Evolutionary conservation across 2,888 invertebrate genomes (phyloP).

Genomic region (Callyntrura sp.): DNA sequence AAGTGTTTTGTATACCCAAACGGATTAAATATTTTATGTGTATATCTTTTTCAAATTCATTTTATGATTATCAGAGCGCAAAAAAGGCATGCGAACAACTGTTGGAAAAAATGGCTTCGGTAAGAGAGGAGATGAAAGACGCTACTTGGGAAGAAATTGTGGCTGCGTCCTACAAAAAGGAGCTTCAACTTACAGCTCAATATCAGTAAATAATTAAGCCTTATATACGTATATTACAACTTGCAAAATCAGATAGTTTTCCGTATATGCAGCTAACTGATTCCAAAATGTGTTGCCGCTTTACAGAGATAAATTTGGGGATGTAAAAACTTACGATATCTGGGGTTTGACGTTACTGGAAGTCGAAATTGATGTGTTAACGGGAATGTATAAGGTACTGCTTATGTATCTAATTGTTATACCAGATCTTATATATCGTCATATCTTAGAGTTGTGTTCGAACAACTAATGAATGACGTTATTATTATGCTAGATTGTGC

Average conservation of each 20-base stretch:
- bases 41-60: too few species aligned
- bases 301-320: conserved; percentile 67
- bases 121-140: conserved; percentile 84
- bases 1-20: too few species aligned
- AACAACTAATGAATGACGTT: conserved; percentile 11
- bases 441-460: too few species aligned
- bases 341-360: conserved; percentile 85
- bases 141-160: conserved; percentile 85
- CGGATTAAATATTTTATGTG: too few species aligned
- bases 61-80: conserved; percentile 84
- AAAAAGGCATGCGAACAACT: conserved; percentile 85
- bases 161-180: conserved; percentile 45
- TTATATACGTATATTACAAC: too few species aligned
- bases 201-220: conserved; percentile 43
- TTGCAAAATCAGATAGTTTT: too few species aligned
- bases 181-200: conserved; percentile 55
- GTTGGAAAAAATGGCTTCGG: conserved; percentile 84
- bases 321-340: conserved; percentile 84
- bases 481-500: conserved; percentile 39
- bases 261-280: background rate
- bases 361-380: conserved; percentile 91
- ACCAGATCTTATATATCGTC: too few species aligned
- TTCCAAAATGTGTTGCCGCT: background rate
- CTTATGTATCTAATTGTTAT: too few species aligned
- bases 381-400: conserved; percentile 89